Evolutionary conservation across 2,797 vertebrate species (phyloP), one percentile per base, ranked within the genome.

Genomic region (Cryptoprocta ferox): DNA sequence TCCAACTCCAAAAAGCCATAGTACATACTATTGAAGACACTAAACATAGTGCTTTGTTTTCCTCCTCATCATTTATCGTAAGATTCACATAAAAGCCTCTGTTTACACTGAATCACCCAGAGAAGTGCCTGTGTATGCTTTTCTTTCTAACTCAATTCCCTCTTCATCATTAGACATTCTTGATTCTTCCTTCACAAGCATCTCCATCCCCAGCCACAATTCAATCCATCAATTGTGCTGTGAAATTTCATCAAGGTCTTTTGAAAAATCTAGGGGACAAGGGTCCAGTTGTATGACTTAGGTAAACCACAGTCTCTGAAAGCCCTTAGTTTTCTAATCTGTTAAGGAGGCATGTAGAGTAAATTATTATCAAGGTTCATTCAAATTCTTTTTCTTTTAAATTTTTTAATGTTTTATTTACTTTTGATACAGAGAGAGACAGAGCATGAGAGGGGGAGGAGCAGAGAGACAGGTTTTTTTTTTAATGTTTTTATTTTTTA

Each of bases 241-340:
- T 75, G 53, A 85, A 88, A 91, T 94, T 79, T 79, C 39, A 70
- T 86, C 30, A 89, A 92, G 63, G 28, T 18, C 63, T 83, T 95
- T 83, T 63, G 28, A 59, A 86, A 96, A 96, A 91, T 11, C 21
- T 95, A 84, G 18, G 7, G 10, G 15, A 81, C 11, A 82, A n/a
- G 48, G 21, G 37, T 35, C 24, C 63, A 42, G 26, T 56, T 90
- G 37, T 92, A 71, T 37, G 24, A 82, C 15, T 68, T 59, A 2
- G 2, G 12, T 53, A 42, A 96, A 24, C 32, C 30, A 37, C n/a
- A 37, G 78, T 63, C 48, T 18, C 45, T 73, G 56, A 91, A 89
- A 26, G 42, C 37, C 39, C 39, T 95, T 73, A 70, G 13, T 92
- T 95, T 95, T 78, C 73, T n/a, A 81, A 65, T 90, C 61, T 92